Percentiles rank a stretch among this genome's conserved stretches.
Evolutionary conservation across 2,113 vertebrate genomes (phyloP).

Genomic region (Entosphenus tridentatus): DNA sequence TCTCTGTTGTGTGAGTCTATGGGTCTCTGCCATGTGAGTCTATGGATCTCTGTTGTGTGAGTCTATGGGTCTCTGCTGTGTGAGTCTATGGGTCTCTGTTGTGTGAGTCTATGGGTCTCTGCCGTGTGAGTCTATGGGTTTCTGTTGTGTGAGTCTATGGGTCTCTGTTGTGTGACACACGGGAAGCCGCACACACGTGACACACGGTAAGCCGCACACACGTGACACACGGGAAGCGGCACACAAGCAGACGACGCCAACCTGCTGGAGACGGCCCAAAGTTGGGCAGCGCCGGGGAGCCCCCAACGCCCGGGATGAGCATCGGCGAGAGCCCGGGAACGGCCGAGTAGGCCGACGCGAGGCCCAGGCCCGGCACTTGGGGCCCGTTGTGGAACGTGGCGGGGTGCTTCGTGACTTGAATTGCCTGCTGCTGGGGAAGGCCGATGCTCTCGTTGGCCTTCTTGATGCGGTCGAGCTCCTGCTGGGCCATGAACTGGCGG

Average conservation of each 20-base stretch:
- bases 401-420: slow-evolving; percentile 50
- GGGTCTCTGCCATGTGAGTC: neutral
- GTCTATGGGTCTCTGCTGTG: too few species aligned
- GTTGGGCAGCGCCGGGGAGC: slow-evolving; percentile 85
- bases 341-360: slow-evolving; percentile 78
- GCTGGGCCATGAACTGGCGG: slow-evolving; percentile 95
- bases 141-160: too few species aligned
- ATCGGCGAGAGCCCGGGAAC: slow-evolving; percentile 86
- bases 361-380: slow-evolving; percentile 54
- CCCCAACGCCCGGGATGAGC: slow-evolving; percentile 89
- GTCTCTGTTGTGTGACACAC: too few species aligned
- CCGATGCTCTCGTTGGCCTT: slow-evolving; percentile 72
- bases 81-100: too few species aligned
- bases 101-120: too few species aligned
- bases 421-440: slow-evolving; percentile 43
- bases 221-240: neutral
- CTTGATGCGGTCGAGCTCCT: slow-evolving; percentile 92
- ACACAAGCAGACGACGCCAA: slow-evolving; percentile 13
- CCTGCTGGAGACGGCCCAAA: slow-evolving; percentile 96
- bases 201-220: neutral
- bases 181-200: neutral
- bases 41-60: neutral
- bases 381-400: slow-evolving; percentile 69
- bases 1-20: neutral
- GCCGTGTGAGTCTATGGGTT: too few species aligned